Conservation (phyloP, 2,888 invertebrate genomes). For the Lacanobia oleracea region DNA sequence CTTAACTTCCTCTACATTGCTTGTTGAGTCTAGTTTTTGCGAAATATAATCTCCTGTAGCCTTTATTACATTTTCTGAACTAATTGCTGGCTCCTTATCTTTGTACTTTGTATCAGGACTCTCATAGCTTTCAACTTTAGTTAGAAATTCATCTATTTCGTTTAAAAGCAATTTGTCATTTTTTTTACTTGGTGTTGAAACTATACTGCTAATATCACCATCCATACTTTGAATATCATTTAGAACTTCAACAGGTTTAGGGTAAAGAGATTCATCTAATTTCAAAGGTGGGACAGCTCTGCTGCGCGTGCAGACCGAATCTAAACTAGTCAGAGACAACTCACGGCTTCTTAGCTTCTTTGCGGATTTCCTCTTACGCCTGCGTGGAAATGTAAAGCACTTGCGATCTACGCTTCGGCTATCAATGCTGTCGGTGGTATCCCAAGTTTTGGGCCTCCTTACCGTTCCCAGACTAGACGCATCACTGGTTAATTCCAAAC, state of each 20-base stretch:
- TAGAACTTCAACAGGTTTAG: slow-evolving; percentile 66
- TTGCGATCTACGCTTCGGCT: slow-evolving; percentile 80
- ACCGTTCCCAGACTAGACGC: slow-evolving; percentile 74
- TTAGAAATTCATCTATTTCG: slow-evolving; percentile 88
- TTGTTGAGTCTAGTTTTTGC: slow-evolving; percentile 79
- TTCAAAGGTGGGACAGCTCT: slow-evolving; percentile 73
- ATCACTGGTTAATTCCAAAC: slow-evolving; percentile 81
- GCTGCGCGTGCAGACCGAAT: slow-evolving; percentile 69
- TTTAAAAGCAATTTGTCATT: slow-evolving; percentile 85
- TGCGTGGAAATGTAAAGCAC: slow-evolving; percentile 84
- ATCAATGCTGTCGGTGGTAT: slow-evolving; percentile 80
- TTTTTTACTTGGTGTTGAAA: slow-evolving; percentile 86
- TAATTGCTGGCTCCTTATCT: slow-evolving; percentile 67
- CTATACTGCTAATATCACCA: slow-evolving; percentile 86
- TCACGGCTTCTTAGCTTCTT: slow-evolving; percentile 74
- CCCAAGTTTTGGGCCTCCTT: slow-evolving; percentile 72
- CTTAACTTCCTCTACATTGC: slow-evolving; percentile 74
- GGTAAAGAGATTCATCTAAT: slow-evolving; percentile 61
- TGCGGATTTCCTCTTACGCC: slow-evolving; percentile 78
- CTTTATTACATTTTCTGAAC: slow-evolving; percentile 83
- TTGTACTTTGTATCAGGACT: slow-evolving; percentile 81
- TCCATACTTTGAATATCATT: slow-evolving; percentile 85
- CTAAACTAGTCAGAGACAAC: slow-evolving; percentile 79
- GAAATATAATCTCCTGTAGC: slow-evolving; percentile 84
- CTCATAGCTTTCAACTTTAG: slow-evolving; percentile 86